Conservation (phyloP, 1,140 invertebrate species). For the Camponotus vicinus region DNA sequence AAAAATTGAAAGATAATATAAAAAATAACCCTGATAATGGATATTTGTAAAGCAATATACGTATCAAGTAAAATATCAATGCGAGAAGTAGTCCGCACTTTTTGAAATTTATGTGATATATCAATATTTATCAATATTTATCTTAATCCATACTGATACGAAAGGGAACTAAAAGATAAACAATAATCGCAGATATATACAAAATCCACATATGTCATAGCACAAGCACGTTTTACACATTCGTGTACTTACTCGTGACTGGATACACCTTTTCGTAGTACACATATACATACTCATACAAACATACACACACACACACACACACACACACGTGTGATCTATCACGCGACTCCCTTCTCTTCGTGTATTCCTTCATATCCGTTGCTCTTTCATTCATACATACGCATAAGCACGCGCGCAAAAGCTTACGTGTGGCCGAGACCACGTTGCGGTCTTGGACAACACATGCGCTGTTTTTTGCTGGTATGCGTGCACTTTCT, state of each 20-base stretch:
- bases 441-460: conserved; percentile 63
- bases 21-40: no score
- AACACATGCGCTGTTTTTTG: conserved; percentile 66
- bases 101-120: background rate
- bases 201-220: background rate
- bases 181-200: background rate
- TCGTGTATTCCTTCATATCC: conserved; percentile 57
- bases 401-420: conserved; percentile 40
- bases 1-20: background rate
- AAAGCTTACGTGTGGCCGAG: conserved; percentile 54
- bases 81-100: background rate
- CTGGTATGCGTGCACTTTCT: conserved; percentile 73
- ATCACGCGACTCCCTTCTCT: conserved; percentile 76
- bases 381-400: conserved; percentile 73
- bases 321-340: conserved; percentile 59
- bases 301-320: background rate
- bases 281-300: background rate
- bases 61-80: background rate
- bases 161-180: background rate
- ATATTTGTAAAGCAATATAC: no score
- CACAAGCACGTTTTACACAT: background rate
- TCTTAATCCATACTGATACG: background rate
- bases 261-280: conserved; percentile 16
- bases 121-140: background rate
- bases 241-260: conserved; percentile 7